Evolutionary conservation across 1,140 invertebrate genomes (phyloP).

Genomic region (Megathymus violae): DNA sequence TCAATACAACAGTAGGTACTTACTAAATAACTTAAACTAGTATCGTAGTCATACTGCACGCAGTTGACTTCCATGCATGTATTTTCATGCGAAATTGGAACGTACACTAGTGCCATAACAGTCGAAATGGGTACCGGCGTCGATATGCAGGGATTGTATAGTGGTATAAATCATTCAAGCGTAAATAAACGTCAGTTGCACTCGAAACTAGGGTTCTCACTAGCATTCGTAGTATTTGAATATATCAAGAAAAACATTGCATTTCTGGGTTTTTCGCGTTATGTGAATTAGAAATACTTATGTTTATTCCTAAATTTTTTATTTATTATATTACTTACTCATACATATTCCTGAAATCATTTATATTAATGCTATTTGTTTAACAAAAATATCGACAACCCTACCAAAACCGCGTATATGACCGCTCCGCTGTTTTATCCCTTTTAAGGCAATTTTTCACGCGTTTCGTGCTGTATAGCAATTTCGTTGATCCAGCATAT

Average conservation of each 20-base stretch:
- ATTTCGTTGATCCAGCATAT: neutral
- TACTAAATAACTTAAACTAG: no score
- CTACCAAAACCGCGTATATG: neutral
- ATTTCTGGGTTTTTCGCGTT: no score
- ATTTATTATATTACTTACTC: no score
- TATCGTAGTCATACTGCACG: neutral
- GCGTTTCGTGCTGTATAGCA: neutral
- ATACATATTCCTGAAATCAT: no score
- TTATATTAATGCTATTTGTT: no score
- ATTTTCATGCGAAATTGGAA: slow-evolving; percentile 6
- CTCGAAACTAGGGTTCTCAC: neutral
- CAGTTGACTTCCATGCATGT: neutral
- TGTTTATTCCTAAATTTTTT: no score
- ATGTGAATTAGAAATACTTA: no score
- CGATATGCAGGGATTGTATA: slow-evolving; percentile 20
- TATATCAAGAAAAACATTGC: no score
- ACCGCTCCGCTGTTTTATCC: neutral
- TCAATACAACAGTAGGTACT: no score
- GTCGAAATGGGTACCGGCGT: slow-evolving; percentile 12
- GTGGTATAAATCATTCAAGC: slow-evolving; percentile 27
- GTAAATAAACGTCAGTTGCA: slow-evolving; percentile 18
- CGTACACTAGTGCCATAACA: neutral
- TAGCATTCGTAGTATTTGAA: no score
- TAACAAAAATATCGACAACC: no score
- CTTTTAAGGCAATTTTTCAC: neutral